Conservation (phyloP, 64 coral and sea anemone species). For the Dendronephthya gigantea region DNA sequence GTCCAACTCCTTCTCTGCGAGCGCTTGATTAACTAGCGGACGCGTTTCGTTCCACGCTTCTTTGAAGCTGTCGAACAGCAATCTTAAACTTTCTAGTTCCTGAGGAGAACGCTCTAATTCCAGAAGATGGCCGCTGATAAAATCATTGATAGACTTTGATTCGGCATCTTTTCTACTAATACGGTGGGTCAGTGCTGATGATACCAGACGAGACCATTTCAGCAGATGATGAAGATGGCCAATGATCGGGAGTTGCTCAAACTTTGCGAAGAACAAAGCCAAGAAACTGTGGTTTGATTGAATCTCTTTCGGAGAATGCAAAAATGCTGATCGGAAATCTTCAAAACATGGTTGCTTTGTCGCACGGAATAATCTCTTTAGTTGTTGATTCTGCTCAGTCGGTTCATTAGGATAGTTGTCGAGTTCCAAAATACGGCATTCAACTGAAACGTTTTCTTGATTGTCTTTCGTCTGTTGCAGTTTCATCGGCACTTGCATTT, state of each 20-base stretch:
- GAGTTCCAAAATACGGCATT: background rate
- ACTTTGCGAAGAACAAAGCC: background rate
- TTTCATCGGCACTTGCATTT: background rate
- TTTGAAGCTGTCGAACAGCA: conserved; percentile 56
- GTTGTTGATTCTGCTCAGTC: background rate
- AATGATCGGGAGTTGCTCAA: background rate
- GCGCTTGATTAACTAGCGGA: background rate
- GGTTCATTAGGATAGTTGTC: background rate
- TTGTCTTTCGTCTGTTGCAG: background rate
- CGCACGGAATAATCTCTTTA: background rate
- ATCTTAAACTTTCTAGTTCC: background rate
- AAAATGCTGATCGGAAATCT: background rate
- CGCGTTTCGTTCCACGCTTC: conserved; percentile 58
- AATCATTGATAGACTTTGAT: conserved; percentile 30
- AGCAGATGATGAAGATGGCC: background rate
- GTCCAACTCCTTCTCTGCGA: background rate
- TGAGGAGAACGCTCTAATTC: background rate
- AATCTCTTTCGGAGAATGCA: background rate
- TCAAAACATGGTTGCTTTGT: background rate
- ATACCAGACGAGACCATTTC: background rate
- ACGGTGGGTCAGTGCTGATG: background rate
- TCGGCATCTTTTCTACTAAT: background rate
- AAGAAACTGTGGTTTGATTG: background rate
- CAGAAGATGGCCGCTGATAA: conserved; percentile 45
- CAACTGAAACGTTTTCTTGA: background rate